Evolutionary conservation across 2,797 vertebrate genomes (phyloP).

Genomic region (Acipenser transmontanus): DNA sequence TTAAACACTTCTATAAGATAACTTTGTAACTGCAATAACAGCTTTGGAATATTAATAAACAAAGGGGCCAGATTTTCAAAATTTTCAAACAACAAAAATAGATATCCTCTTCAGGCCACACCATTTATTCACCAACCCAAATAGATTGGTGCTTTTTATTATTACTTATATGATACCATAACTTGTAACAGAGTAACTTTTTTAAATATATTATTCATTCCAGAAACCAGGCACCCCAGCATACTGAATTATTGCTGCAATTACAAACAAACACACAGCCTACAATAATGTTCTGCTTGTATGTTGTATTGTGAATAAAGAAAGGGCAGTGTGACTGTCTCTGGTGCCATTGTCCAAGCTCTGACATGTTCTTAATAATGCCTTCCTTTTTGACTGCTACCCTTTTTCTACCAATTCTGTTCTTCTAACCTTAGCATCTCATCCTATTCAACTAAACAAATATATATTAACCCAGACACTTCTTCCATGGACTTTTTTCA

Average conservation of each 20-base stretch:
- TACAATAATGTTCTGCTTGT: no score
- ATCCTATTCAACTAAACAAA: conserved; percentile 2
- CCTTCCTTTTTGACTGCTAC: conserved; percentile 6
- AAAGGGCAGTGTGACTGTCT: background rate
- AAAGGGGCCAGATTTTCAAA: no score
- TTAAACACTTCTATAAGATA: conserved; percentile 6
- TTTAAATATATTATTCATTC: conserved; percentile 9
- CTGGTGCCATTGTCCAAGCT: background rate
- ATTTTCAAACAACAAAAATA: no score
- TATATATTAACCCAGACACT: background rate
- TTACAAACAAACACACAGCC: no score
- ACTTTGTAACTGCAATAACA: background rate
- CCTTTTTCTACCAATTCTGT: background rate
- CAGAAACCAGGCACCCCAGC: background rate
- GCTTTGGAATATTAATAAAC: background rate
- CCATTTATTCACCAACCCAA: background rate
- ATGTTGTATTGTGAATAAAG: background rate
- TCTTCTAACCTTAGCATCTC: background rate
- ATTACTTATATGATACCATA: background rate
- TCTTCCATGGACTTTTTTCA: background rate
- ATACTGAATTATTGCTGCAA: background rate
- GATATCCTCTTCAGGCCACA: no score
- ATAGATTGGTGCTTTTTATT: conserved; percentile 3
- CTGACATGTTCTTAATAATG: conserved; percentile 3
- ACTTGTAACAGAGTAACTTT: background rate